These are phyloP conservation scores for Leptinotarsa haldemani DNA, from an alignment of 2,888 invertebrate genomes.

Conservation along the genomic window DNA sequence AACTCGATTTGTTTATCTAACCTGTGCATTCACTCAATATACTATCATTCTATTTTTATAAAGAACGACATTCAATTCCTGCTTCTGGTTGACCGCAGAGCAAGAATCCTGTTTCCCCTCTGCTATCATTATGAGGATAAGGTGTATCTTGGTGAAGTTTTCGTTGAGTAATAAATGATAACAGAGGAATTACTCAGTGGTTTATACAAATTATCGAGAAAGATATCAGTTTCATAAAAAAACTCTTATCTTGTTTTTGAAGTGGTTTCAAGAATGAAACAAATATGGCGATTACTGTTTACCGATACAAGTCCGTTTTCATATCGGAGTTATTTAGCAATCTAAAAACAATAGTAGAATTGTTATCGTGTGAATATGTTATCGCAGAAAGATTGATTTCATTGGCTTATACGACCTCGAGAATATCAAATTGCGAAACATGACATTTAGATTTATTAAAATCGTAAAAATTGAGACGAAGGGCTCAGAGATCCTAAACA, in stretches of 20 bases:
- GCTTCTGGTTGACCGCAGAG: too few relatives aligned
- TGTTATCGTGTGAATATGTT: slow-evolving; percentile 9
- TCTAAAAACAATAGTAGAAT: slow-evolving; percentile 16
- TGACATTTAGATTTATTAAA: not conserved
- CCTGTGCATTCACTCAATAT: too few relatives aligned
- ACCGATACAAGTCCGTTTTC: not conserved
- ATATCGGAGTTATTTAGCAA: slow-evolving; percentile 6
- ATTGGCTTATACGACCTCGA: not conserved
- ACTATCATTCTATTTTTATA: too few relatives aligned
- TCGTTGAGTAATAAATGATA: too few relatives aligned
- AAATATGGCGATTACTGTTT: not conserved
- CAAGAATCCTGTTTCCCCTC: too few relatives aligned
- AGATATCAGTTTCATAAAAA: slow-evolving; percentile 2
- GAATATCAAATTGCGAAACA: not conserved
- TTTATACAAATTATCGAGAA: not conserved
- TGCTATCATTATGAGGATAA: too few relatives aligned
- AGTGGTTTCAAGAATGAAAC: not conserved
- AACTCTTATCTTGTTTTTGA: not conserved
- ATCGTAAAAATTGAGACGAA: not conserved
- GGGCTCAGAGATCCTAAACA: too few relatives aligned
- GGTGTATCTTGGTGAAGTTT: too few relatives aligned
- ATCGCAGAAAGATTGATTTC: slow-evolving; percentile 4
- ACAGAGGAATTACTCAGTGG: too few relatives aligned
- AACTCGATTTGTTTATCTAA: too few relatives aligned
- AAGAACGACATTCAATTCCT: too few relatives aligned